Evolutionary conservation across 2,113 vertebrate genomes (phyloP), one percentile per base, ranked within the genome.

Genomic region (Siniperca chuatsi): DNA sequence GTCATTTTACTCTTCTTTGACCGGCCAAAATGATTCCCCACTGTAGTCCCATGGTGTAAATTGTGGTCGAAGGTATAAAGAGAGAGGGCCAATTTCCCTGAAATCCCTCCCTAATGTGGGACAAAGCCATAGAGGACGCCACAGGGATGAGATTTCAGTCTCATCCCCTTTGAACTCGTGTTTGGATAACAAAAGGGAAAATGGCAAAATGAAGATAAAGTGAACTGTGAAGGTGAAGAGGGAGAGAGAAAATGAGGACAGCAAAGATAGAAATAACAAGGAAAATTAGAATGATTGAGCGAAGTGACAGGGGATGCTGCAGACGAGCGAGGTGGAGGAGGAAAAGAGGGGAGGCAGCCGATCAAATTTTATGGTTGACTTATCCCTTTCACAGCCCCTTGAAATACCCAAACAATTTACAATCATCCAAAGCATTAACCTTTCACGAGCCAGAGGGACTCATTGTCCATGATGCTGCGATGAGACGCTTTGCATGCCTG

Each of bases 381-480:
- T 89, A 73, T 92, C 72, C 89, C 73, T 92, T 90, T 87, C 89
- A 84, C 88, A 72, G 87, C 89, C 81, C 66, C 88, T 82, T 72
- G 86, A 90, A 93, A 94, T 85, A 92, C 88, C 87, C 82, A 93
- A 93, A 94, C 92, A 93, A 91, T 95, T 94, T 94, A 93, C 91
- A 92, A 88, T 94, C 92, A 93, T 90, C 87, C 83, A 74, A 92
- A 79, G 87, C 90, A 92, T 94, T 94, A 95, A 94, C 95, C 94
- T 95, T 94, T 93, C 87, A 66, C 54, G 57, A 88, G 86, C 86
- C 83, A 74, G 29, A 42, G 86, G 71, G 82, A 87, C 79, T 81
- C 81, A 87, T 87, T 76, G 87, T 90, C 88, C 84, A 85, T 82
- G 89, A 92, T 79, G 85, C 78, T 8, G 64, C 75, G 29, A 85